Evolutionary conservation across 1,140 invertebrate species (phyloP).

Genomic region (Drosophila setifemur): DNA sequence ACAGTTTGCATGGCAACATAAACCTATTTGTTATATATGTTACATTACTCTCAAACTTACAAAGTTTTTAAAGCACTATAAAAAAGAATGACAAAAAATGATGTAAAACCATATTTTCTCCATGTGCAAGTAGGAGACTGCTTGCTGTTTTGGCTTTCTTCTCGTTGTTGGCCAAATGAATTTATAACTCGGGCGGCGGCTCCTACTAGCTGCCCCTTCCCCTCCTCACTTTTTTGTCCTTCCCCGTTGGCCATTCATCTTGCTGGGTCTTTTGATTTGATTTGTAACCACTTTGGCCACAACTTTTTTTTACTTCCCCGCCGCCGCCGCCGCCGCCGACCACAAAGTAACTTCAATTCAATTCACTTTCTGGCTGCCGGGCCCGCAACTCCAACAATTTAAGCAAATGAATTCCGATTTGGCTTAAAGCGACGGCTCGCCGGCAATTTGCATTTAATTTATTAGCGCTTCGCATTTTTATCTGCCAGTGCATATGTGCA

Average conservation of each 20-base stretch:
- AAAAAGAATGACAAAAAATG: not conserved
- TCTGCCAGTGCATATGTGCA: conserved; percentile 36
- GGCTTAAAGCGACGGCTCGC: conserved; percentile 24
- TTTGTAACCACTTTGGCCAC: conserved; percentile 45
- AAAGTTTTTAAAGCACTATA: too few species aligned
- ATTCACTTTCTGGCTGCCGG: conserved; percentile 12
- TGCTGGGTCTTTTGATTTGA: conserved; percentile 51
- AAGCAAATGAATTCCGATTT: conserved; percentile 39
- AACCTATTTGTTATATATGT: too few species aligned
- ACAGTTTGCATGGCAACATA: too few species aligned
- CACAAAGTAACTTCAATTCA: conserved; percentile 45
- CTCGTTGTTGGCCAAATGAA: conserved; percentile 52
- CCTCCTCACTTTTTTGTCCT: not conserved
- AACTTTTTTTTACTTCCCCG: conserved; percentile 35
- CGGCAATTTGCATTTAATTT: conserved; percentile 41
- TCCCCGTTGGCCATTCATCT: conserved; percentile 28
- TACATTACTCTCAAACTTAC: too few species aligned
- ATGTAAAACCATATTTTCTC: not conserved
- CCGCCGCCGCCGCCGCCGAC: not conserved
- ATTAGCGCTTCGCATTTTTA: conserved; percentile 30
- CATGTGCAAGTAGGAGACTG: conserved; percentile 3
- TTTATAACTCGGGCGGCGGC: conserved; percentile 46
- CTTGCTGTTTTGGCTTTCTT: conserved; percentile 22
- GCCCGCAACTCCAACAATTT: conserved; percentile 10
- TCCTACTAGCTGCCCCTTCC: not conserved